A percentile compares a stretch with the other conserved stretches of the same genome.
Conservation (phyloP, 2,888 invertebrate genomes). For the Actias luna region DNA sequence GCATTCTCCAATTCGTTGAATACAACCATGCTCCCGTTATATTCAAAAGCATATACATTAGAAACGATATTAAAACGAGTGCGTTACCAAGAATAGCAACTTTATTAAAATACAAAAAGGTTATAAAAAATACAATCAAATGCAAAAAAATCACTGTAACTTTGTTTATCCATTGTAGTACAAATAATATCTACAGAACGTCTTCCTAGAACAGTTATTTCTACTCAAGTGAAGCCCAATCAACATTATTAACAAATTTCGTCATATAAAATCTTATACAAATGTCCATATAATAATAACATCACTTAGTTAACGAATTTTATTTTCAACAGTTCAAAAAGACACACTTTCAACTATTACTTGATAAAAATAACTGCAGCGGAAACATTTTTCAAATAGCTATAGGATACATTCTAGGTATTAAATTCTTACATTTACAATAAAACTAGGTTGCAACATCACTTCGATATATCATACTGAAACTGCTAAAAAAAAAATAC, state of each 20-base stretch:
- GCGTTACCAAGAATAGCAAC: slow-evolving; percentile 76
- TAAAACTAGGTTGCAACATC: slow-evolving; percentile 52
- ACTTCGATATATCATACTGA: slow-evolving; percentile 42
- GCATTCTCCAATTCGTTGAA: slow-evolving; percentile 25
- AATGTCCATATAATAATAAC: background rate
- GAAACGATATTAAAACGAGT: slow-evolving; percentile 54
- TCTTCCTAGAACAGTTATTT: slow-evolving; percentile 36
- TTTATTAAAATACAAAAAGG: slow-evolving; percentile 81
- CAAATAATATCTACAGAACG: slow-evolving; percentile 17
- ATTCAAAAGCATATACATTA: slow-evolving; percentile 21
- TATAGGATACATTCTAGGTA: slow-evolving; percentile 66
- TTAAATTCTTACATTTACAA: slow-evolving; percentile 46
- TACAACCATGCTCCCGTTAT: slow-evolving; percentile 13
- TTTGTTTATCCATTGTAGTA: slow-evolving; percentile 55
- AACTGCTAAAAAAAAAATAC: slow-evolving; percentile 14
- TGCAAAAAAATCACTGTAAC: slow-evolving; percentile 77
- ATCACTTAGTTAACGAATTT: background rate
- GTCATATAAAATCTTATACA: background rate
- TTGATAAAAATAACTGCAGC: background rate
- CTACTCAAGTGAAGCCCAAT: slow-evolving; percentile 1
- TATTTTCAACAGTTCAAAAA: background rate
- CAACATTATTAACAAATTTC: background rate
- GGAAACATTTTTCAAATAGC: slow-evolving; percentile 37
- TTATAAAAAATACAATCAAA: slow-evolving; percentile 82
- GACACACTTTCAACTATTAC: background rate